Conservation (phyloP, 37 sponge, comb jelly and placozoan species). For the Mnemiopsis leidyi region DNA sequence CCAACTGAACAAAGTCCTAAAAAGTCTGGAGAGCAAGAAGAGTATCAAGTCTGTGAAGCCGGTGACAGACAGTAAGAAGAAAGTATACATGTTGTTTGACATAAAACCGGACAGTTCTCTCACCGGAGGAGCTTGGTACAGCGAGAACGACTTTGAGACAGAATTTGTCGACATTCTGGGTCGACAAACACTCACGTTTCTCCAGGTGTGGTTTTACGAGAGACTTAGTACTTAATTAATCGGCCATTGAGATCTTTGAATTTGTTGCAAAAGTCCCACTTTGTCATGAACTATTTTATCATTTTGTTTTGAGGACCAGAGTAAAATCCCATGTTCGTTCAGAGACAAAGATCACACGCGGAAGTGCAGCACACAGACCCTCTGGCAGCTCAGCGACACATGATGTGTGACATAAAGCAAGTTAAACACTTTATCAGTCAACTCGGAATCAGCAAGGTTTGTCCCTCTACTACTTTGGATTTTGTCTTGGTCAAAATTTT, state of each 20-base stretch:
- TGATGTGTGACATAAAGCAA: constrained; percentile 67
- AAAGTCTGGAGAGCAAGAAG: constrained; percentile 88
- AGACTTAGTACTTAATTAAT: too few relatives aligned
- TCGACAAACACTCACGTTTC: constrained; percentile 77
- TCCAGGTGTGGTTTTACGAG: too few relatives aligned
- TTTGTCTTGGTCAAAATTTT: too few relatives aligned
- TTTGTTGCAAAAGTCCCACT: too few relatives aligned
- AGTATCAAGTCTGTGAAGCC: constrained; percentile 84
- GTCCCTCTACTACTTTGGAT: too few relatives aligned
- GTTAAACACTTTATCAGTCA: constrained; percentile 88
- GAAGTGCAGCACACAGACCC: constrained; percentile 54
- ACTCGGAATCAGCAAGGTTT: constrained; percentile 92
- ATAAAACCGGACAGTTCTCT: constrained; percentile 83
- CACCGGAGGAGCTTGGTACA: constrained; percentile 97
- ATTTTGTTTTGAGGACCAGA: too few relatives aligned
- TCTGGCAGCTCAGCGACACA: not conserved
- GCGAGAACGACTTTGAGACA: constrained; percentile 96
- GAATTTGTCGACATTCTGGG: constrained; percentile 94
- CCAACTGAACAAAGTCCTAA: constrained; percentile 75
- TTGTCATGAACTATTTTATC: too few relatives aligned
- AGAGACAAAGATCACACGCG: constrained; percentile 59
- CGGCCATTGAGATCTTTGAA: too few relatives aligned
- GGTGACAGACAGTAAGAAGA: constrained; percentile 78
- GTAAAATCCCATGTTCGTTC: not conserved
- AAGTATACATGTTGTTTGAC: constrained; percentile 86